Base-by-base conservation (phyloP, 2,888 invertebrate genomes). In the Vandiemenella viatica region DNA sequence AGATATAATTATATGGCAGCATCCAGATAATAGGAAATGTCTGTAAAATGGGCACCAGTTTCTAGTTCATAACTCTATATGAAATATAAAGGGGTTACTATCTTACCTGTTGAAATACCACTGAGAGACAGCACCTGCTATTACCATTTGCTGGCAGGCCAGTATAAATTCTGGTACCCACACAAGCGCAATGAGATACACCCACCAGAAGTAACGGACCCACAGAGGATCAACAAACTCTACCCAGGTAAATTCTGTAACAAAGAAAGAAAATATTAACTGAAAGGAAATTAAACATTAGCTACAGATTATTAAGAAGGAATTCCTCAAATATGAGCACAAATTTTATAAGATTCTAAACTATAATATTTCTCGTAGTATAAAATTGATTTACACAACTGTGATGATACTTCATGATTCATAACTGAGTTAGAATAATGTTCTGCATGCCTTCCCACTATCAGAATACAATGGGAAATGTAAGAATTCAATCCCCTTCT, bases 161-260 rank as follows among this genome's bases (percentile, higher is more conserved):
- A 91, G 80, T 57, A 95, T 90, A 63, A 93, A 93, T 70, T 96
- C 93, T 20, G 87, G 82, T 10, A 84, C 82, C 95, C 95, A 96
- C 55, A 96, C 77, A 18, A 95, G 73, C 38, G 89, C 93, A 45
- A 93, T 74, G 16, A 89, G 71, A 62, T 92, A 89, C 58, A 92
- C 79, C 90, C 91, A 92, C 83, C 93, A 89, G 84, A 95, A 86
- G 59, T 89, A 87, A 61, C 83, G 83, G 26, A 90, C 78, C 80
- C 86, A 85, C 57, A 79, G 73, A 0, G 81, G 79, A 62, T 85
- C 83, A 10, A 75, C 68, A 62, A 83, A 89, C 63, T 86, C 80
- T 47, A 89, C 72, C 44, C 80, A 68, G 5, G 73, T 71, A 54
- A 79, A 72, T 51, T 72, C 79, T 80, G 56, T 22, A 67, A 64